Evolutionary conservation across 2,797 vertebrate species (phyloP).

Genomic region (Hybognathus amarus): DNA sequence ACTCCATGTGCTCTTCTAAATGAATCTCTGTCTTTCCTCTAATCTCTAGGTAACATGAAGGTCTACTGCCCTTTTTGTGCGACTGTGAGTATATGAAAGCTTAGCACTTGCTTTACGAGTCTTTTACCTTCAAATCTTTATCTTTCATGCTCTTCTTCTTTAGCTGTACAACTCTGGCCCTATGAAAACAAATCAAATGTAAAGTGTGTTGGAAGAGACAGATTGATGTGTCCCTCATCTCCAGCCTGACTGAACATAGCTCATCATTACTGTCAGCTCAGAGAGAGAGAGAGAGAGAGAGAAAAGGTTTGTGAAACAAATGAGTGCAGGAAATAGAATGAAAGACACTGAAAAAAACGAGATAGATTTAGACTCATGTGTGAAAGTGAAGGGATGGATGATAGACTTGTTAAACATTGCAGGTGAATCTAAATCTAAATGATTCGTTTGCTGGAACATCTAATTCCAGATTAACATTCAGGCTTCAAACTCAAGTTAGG

Average conservation of each 20-base stretch:
- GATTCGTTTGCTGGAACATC: background rate
- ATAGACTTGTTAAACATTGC: background rate
- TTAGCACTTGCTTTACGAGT: background rate
- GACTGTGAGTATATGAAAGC: background rate
- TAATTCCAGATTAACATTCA: background rate
- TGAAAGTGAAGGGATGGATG: background rate
- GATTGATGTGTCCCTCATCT: constrained; percentile 64
- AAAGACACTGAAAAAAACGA: constrained; percentile 29
- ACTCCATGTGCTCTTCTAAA: background rate
- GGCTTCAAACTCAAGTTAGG: background rate
- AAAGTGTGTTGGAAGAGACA: constrained; percentile 57
- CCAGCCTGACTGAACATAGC: constrained; percentile 61
- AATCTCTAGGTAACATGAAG: background rate
- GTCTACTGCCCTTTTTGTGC: background rate
- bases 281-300: background rate
- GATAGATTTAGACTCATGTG: background rate
- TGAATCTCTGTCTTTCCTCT: constrained; percentile 4
- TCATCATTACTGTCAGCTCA: constrained; percentile 63
- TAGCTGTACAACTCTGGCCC: constrained; percentile 38
- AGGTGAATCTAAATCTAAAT: background rate
- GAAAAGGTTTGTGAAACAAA: constrained; percentile 15
- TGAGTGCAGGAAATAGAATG: constrained; percentile 17
- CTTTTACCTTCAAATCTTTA: constrained; percentile 8
- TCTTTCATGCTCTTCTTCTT: constrained; percentile 16
- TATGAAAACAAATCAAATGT: constrained; percentile 60